Evolutionary conservation across 2,797 vertebrate species (phyloP), one percentile per base, ranked within the genome.

Genomic region (Cynodonichthys magdalenae): DNA sequence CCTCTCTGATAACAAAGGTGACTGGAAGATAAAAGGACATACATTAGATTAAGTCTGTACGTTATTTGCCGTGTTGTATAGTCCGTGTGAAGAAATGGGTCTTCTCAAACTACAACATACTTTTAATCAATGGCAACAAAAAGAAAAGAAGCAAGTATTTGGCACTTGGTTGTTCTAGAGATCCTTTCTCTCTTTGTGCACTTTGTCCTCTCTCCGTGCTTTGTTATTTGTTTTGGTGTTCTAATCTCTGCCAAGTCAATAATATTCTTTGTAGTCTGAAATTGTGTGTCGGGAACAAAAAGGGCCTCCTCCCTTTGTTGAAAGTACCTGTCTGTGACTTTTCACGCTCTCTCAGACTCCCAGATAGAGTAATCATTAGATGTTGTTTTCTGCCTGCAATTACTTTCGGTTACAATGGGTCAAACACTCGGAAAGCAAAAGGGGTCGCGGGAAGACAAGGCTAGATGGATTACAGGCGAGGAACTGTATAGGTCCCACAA

Each of bases 241-340:
- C 92, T 94, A 94, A 94, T 94, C 94, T 94, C 87, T 87, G 79
- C 87, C 87, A 68, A 93, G 93, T 94, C 94, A 93, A 94, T 94
- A 94, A 94, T 94, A 94, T 94, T 93, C 92, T 94, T 94, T 94
- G 93, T 94, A 87, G 89, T 91, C 86, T 90, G 92, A 93, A 94
- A 93, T 91, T 90, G 92, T 92, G 89, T 91, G 91, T 92, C 81
- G 81, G 84, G 87, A 89, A 87, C 87, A 89, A 88, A 86, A 92
- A 68, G 84, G 79, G 75, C 81, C 87, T 81, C 82, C 80, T 87
- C 87, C 87, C 89, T 92, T 90, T 92, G 91, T 91, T 90, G 88
- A 89, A 90, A 92, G 87, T 91, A 93, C 90, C 91, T 91, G 90
- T 90, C 93, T 92, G 87, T 91, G 92, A 93, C 91, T 93, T 92